phyloP scores from a whole-genome alignment of 2,888 invertebrate species.

The Drosophila anomalata region DNA sequence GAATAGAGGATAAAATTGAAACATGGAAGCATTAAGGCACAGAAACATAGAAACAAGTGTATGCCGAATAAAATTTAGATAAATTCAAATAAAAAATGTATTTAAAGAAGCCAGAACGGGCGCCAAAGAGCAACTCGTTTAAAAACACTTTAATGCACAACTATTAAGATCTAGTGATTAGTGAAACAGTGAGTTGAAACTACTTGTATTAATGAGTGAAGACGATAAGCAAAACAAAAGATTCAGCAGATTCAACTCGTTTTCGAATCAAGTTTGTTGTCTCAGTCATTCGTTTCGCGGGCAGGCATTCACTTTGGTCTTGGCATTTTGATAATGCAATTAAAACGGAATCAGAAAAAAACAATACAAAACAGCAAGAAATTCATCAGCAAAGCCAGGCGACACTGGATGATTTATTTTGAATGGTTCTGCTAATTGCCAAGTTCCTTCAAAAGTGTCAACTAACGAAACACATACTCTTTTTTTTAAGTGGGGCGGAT shows the following conservation, averaged over 20 bases:
- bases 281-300: constrained; percentile 37
- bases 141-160: constrained; percentile 14
- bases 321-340: constrained; percentile 47
- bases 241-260: constrained; percentile 36
- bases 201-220: constrained; percentile 17
- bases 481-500: neutral
- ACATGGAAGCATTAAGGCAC: constrained; percentile 25
- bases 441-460: constrained; percentile 61
- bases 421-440: constrained; percentile 43
- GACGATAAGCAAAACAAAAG: neutral
- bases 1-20: constrained; percentile 5
- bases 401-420: constrained; percentile 25
- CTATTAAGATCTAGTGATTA: constrained; percentile 35
- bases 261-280: constrained; percentile 47
- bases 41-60: constrained; percentile 42
- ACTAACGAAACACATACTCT: constrained; percentile 26
- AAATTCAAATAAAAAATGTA: constrained; percentile 31
- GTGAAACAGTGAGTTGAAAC: constrained; percentile 31
- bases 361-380: neutral
- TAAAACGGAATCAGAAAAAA: constrained; percentile 28
- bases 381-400: constrained; percentile 36
- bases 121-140: constrained; percentile 52
- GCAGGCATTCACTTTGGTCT: constrained; percentile 13
- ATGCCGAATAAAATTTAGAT: constrained; percentile 16
- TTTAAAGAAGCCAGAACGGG: constrained; percentile 50